A percentile compares a stretch with the other conserved stretches of the same genome.
Evolutionary conservation across 2,888 invertebrate species (phyloP).

Genomic region (Phytoseiulus persimilis): DNA sequence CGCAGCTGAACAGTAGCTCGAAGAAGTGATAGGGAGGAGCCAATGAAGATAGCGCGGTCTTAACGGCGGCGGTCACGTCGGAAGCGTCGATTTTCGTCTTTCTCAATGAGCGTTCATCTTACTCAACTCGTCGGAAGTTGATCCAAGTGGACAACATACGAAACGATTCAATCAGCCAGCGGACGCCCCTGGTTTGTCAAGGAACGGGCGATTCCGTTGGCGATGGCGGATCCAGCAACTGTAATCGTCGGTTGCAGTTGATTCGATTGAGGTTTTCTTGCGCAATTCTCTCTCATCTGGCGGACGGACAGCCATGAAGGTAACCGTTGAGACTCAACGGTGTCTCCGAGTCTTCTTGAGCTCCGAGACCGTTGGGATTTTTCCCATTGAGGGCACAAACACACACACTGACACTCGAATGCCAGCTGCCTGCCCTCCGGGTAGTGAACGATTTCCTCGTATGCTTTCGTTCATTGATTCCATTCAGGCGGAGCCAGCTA

Average conservation of each 20-base stretch:
- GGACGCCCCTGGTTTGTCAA: too few species aligned
- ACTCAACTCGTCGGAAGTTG: neutral
- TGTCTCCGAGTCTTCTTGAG: neutral
- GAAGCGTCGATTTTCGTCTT: neutral
- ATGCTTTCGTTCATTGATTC: neutral
- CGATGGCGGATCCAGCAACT: too few species aligned
- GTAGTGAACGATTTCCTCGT: neutral
- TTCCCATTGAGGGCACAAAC: neutral
- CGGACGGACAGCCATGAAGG: too few species aligned
- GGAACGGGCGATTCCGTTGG: too few species aligned
- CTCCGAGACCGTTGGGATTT: neutral
- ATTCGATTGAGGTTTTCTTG: too few species aligned
- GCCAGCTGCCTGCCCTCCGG: neutral
- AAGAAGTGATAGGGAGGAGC: constrained; percentile 20
- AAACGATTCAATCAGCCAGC: too few species aligned
- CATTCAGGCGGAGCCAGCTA: neutral
- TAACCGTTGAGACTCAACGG: too few species aligned
- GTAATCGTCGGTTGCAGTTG: too few species aligned
- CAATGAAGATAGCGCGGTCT: neutral
- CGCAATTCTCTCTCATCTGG: too few species aligned
- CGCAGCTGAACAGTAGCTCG: neutral
- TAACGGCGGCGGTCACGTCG: neutral
- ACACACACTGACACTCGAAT: neutral
- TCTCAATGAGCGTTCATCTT: neutral
- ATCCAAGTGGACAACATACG: too few species aligned